Evolutionary conservation across 2,888 invertebrate species (phyloP), one percentile per base, ranked within the genome.

Genomic region (Mongoloraphidia duomilia): DNA sequence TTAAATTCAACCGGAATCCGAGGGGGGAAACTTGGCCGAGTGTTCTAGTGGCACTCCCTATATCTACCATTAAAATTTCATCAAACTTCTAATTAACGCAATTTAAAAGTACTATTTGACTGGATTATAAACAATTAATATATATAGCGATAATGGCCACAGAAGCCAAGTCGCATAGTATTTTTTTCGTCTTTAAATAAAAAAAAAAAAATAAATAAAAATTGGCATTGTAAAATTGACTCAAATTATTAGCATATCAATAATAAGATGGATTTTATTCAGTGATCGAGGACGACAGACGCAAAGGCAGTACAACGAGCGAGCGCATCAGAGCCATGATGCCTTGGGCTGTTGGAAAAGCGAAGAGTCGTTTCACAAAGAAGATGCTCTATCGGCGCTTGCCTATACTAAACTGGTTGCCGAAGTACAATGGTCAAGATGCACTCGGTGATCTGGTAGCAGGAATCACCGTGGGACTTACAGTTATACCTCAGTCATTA

Each of bases 401-500:
- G 46, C 89, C 92, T 8, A 74, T 90, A 47, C 63, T 83, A 6
- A 67, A 65, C 48, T 92, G 92, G 92, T 65, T 88, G 55, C 89
- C 88, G 5, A 77, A 74, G 55, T 91, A 92, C 70, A 79, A 73
- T 58, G 62, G 70, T 8, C 75, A 77, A 50, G 79, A 83, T 67
- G 82, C 88, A 8, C 67, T 89, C 46, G 88, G 91, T 9, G 94
- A 95, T 71, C 65, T 91, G 41, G 85, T 95, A 53, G 93, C 94
- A 5, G 93, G 93, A 49, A 70, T 94, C 50, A 92, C 93, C 2
- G 93, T 94, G 11, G 94, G 92, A 0, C 75, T 94, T 51, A 94
- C 93, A 1, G 91, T 94, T 49, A 91, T 95, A 58, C 94, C 93
- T 11, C 93, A 93, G 69, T 85, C 86, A 11, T 70, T 88, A 51